These are phyloP conservation scores for Nibea albiflora DNA, from an alignment of 2,113 vertebrate species.

Conservation along the genomic window DNA sequence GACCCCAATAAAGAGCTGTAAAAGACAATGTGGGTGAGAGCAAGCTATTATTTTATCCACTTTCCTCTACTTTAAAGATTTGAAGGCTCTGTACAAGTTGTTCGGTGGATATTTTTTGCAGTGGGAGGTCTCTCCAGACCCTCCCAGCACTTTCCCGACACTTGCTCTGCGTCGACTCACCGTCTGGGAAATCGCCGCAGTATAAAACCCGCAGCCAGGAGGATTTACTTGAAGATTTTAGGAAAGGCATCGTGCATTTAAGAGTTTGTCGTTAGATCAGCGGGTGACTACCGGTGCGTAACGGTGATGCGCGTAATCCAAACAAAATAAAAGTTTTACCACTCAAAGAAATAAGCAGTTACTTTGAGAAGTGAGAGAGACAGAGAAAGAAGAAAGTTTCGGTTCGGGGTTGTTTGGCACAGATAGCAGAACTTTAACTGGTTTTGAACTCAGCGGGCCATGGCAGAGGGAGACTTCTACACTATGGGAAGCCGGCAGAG, in stretches of 20 bases:
- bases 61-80: background rate
- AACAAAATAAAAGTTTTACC: conserved; percentile 15
- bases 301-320: conserved; percentile 54
- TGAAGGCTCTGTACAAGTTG: background rate
- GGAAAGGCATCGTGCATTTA: background rate
- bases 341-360: background rate
- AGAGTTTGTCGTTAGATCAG: background rate
- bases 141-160: conserved; percentile 72
- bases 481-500: conserved; percentile 86
- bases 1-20: fast-evolving
- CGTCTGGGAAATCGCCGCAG: conserved; percentile 17
- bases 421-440: background rate
- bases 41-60: fast-evolving
- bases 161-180: conserved; percentile 27
- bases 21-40: fast-evolving
- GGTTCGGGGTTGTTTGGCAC: background rate
- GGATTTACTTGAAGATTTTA: background rate
- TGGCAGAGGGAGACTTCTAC: conserved; percentile 94
- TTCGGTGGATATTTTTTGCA: conserved; percentile 38
- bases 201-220: conserved; percentile 73
- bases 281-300: conserved; percentile 23
- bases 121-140: conserved; percentile 39
- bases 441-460: conserved; percentile 68
- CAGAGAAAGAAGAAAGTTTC: background rate
- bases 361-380: no score